Evolutionary conservation across 2,113 vertebrate species (phyloP), one percentile per base, ranked within the genome.

Genomic region (Phylloscopus trochilus): DNA sequence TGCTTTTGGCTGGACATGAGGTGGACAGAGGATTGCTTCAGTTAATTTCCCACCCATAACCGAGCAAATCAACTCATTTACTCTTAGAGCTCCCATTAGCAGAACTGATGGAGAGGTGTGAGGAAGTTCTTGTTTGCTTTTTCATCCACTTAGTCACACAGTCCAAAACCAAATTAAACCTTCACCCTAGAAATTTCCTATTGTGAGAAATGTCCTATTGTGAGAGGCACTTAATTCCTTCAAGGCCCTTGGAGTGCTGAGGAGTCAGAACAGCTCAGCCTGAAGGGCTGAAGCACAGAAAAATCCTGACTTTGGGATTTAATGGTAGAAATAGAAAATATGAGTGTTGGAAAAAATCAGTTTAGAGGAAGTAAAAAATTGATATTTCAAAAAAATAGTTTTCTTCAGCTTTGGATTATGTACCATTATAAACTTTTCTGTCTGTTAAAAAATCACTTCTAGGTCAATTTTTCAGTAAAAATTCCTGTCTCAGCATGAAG

Each of bases 391-490:
- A 44, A 93, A 95, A 90, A 58, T 26, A 39, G 46, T 70, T 95
- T 93, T 74, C 68, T 89, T 89, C 35, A 83, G 79, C 83, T 90
- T 83, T 83, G 80, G 94, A 89, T 97, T 95, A 95, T 90, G 95
- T 81, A 64, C 86, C 56, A 52, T 90, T 90, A 86, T 70, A 78
- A 93, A 94, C 39, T 78, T 90, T 74, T 81, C 21, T 90, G 17
- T 52, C 56, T 80, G 43, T 35, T 9, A 81, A 89, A 83, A 91
- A 63, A 64, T 44, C 51, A 70, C 35, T 87, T 90, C 86, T 83
- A 90, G 89, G 92, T 92, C 90, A 93, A 70, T 86, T 93, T 94
- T 93, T 69, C 88, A 86, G 83, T 60, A 74, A 83, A 90, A 96
- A 64, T 78, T 92, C 76, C 86, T 89, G 64, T 63, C 89, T 96